A percentile compares a stretch with the other conserved stretches of the same genome.
Conservation (phyloP, 1,140 invertebrate species). For the Platorchestia sp. region DNA sequence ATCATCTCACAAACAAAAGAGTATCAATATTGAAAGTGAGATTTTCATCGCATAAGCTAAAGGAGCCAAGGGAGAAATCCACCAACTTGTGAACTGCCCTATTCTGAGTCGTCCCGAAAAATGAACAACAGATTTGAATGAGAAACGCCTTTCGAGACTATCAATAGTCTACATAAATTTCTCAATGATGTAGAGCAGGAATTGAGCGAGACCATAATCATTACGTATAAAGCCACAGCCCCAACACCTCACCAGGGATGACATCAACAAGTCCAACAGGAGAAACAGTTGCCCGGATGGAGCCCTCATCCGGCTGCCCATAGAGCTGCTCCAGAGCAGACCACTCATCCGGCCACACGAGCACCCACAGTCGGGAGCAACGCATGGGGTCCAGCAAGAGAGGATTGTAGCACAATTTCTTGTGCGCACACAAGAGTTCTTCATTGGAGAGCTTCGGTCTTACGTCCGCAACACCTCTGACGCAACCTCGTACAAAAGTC, state of each 20-base stretch:
- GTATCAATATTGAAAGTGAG: too few species aligned
- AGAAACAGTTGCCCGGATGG: conserved; percentile 56
- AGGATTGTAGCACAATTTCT: neutral
- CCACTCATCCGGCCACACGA: conserved; percentile 66
- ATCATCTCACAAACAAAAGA: too few species aligned
- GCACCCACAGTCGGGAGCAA: conserved; percentile 39
- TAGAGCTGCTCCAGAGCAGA: conserved; percentile 58
- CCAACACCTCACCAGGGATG: conserved; percentile 56
- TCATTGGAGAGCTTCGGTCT: conserved; percentile 3
- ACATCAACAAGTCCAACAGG: conserved; percentile 56
- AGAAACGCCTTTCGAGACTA: neutral
- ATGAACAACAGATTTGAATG: too few species aligned
- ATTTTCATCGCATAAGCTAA: too few species aligned
- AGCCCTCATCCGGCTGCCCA: conserved; percentile 47
- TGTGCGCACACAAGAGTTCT: neutral
- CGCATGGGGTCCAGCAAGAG: neutral
- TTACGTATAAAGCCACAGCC: too few species aligned
- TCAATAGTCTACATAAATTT: neutral
- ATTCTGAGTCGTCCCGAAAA: too few species aligned
- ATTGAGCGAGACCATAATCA: neutral
- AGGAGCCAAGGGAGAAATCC: too few species aligned
- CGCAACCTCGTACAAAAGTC: conserved; percentile 59
- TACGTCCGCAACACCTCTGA: neutral
- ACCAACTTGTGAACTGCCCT: too few species aligned
- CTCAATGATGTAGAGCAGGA: too few species aligned